Base-by-base conservation (phyloP, 2,888 invertebrate species). In the Bugula neritina region DNA sequence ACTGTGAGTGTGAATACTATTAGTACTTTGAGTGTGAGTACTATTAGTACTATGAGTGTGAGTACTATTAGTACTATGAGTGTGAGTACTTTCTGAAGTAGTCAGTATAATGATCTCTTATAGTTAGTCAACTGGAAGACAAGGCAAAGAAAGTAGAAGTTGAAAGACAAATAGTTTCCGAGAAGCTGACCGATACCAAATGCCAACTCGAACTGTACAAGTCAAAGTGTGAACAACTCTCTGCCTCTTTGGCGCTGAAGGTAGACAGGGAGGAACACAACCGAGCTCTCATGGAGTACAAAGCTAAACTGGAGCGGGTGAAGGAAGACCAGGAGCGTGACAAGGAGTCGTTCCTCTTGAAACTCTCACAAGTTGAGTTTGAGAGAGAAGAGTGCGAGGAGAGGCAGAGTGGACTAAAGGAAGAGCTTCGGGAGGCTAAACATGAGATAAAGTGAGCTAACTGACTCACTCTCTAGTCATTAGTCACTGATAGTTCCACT, bases 251-350 rank as follows among this genome's bases (percentile, higher is more conserved):
- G 25, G 76, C 78, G 35, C 75, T 76, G 17, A 76, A 77, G 70
- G 73, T 79, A n/a, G 75, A 78, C 3, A 75, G 79, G 35, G 79
- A 82, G 71, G 78, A 81, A 54, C 81, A 82, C 75, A 75, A 80
- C 72, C 78, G 76, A 57, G 76, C 77, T 23, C 76, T 81, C 34
- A 73, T 78, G 31, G 80, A 79, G 54, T 63, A 81, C n/a, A 82
- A 81, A 77, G 77, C 75, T 27, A 63, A 34, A 34, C 17, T 63
- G 31, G 17, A 63, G 34, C 27, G 31, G 10, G 17, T 31, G 5
- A 27, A 63, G 34, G 63, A 63, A 13, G 63, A 25, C 10, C 21
- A 13, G n/a, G 63, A 34, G 27, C 21, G 34, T 13, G 31, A 63
- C 34, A 63, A 63, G n/a, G 63, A 63, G 27, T 31, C 34, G 29